Conservation (phyloP, 1,140 invertebrate genomes). For the Leptinotarsa defecta region DNA sequence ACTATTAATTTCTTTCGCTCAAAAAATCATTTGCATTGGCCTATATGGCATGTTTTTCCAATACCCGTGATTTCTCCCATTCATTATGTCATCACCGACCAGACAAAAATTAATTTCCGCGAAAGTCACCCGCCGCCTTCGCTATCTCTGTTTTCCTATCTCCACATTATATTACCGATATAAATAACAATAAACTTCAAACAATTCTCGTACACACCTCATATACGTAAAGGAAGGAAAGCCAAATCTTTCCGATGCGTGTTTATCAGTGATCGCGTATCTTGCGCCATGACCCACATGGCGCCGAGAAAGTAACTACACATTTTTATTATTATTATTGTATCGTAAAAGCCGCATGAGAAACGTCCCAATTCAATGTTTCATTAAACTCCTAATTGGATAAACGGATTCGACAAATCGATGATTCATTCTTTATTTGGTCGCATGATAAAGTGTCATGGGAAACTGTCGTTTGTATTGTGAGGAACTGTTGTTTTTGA, state of each 20-base stretch:
- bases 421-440: background rate
- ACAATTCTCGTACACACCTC: background rate
- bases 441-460: background rate
- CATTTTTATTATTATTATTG: conserved; percentile 9
- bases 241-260: conserved; percentile 2
- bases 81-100: no score
- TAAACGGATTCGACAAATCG: background rate
- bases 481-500: no score
- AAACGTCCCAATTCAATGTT: background rate
- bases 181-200: conserved; percentile 1
- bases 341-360: background rate
- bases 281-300: conserved; percentile 1
- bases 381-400: background rate
- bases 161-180: background rate
- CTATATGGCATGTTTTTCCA: no score
- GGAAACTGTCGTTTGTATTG: background rate
- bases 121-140: no score
- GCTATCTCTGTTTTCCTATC: background rate
- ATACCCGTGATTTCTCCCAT: no score
- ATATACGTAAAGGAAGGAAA: background rate
- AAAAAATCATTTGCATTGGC: no score
- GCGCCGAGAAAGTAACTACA: background rate
- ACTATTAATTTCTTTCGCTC: no score
- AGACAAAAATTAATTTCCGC: no score
- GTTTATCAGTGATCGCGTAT: background rate